Conservation (phyloP, 2,113 vertebrate species). For the Uria aalge region DNA sequence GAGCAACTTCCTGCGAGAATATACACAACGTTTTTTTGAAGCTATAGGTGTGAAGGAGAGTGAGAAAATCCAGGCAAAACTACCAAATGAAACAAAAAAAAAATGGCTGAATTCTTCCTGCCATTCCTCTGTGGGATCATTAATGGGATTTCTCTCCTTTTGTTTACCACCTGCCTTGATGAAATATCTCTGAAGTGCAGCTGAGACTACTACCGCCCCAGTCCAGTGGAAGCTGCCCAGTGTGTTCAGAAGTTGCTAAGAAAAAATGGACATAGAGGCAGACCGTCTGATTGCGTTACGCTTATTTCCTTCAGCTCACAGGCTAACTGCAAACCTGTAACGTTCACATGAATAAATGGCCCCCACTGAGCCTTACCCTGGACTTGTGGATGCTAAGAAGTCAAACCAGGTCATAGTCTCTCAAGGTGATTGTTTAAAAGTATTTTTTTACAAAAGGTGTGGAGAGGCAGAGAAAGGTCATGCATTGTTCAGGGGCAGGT, state of each 20-base stretch:
- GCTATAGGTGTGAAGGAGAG: background rate
- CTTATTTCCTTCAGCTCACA: background rate
- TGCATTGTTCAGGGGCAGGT: background rate
- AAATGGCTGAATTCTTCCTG: background rate
- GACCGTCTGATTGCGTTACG: background rate
- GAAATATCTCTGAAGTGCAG: background rate
- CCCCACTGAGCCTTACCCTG: background rate
- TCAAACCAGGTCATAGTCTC: background rate
- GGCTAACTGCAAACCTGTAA: background rate
- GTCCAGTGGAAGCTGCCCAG: background rate
- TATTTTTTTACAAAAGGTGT: background rate
- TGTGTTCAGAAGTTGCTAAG: background rate
- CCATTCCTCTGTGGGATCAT: background rate
- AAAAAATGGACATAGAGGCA: background rate
- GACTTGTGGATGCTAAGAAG: background rate
- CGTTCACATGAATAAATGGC: background rate
- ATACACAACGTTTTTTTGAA: background rate
- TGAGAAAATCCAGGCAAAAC: background rate
- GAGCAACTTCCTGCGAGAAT: background rate
- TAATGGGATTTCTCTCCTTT: background rate
- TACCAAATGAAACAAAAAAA: background rate
- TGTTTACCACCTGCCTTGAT: background rate
- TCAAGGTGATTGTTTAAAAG: background rate
- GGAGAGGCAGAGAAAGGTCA: background rate
- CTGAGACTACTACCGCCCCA: background rate